Evolutionary conservation across 1,140 invertebrate genomes (phyloP).

Genomic region (Drosophila erecta): DNA sequence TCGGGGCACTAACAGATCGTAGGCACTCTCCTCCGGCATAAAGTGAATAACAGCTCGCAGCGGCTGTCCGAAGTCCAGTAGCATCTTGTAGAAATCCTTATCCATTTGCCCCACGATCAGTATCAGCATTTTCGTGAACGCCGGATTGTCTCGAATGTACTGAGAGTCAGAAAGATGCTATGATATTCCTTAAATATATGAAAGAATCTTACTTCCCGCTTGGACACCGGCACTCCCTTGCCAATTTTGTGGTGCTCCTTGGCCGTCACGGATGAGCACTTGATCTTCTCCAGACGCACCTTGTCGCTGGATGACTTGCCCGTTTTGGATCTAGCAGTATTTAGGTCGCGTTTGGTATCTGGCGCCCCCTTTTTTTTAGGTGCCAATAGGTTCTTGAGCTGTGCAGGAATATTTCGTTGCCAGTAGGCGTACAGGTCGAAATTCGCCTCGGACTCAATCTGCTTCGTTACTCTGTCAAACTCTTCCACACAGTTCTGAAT

Average conservation of each 20-base stretch:
- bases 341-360: neutral
- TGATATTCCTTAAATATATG: neutral
- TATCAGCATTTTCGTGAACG: conserved; percentile 38
- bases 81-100: conserved; percentile 45
- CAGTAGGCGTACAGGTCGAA: conserved; percentile 60
- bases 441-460: conserved; percentile 49
- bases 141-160: conserved; percentile 61
- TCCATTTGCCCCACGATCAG: conserved; percentile 53
- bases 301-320: conserved; percentile 30
- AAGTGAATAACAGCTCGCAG: conserved; percentile 66
- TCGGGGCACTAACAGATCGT: conserved; percentile 69
- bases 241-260: conserved; percentile 66
- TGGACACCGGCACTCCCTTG: conserved; percentile 43
- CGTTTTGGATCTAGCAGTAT: conserved; percentile 6
- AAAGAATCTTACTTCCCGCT: conserved; percentile 33
- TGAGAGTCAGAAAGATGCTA: neutral
- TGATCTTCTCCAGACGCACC: conserved; percentile 23
- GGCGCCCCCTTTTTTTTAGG: neutral
- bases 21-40: conserved; percentile 61
- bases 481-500: conserved; percentile 40
- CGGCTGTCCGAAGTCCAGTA: conserved; percentile 44
- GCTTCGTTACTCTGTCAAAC: conserved; percentile 30
- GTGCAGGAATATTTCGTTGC: conserved; percentile 43
- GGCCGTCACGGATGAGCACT: conserved; percentile 33
- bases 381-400: conserved; percentile 27